Percentiles rank a stretch among this genome's conserved stretches.
Conservation (phyloP, 2,888 invertebrate genomes). For the Merodon equestris region DNA sequence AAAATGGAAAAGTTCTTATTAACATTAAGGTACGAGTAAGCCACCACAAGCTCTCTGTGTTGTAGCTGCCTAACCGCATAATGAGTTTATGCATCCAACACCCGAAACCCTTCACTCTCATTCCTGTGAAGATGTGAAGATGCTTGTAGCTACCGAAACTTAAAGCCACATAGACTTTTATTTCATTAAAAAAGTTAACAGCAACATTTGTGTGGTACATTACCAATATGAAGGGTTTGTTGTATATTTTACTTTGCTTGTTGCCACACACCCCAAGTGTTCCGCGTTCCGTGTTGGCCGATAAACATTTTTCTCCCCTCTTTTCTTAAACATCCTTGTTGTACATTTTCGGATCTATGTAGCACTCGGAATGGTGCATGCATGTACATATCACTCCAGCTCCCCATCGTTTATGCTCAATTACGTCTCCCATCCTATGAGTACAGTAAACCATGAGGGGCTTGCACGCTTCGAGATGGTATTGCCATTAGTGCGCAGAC, state of each 20-base stretch:
- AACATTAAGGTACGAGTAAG: constrained; percentile 39
- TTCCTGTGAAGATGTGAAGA: constrained; percentile 4
- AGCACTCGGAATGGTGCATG: constrained; percentile 11
- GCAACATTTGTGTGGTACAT: constrained; percentile 63
- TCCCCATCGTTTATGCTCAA: constrained; percentile 50
- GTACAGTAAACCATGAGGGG: background rate
- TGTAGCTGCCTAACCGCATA: constrained; percentile 47
- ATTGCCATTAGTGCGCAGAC: constrained; percentile 49
- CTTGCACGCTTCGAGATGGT: constrained; percentile 31
- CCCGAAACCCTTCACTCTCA: constrained; percentile 27
- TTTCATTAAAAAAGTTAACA: constrained; percentile 66
- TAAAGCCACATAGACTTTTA: constrained; percentile 48
- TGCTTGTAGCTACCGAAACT: constrained; percentile 37
- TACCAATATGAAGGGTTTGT: constrained; percentile 14
- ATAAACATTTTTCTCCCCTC: constrained; percentile 51
- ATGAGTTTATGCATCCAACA: constrained; percentile 59
- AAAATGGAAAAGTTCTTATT: constrained; percentile 41
- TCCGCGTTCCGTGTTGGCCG: constrained; percentile 50
- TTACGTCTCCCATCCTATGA: constrained; percentile 32
- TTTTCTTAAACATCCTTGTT: constrained; percentile 54
- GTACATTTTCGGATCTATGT: constrained; percentile 54
- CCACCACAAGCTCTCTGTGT: background rate
- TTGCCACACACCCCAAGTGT: constrained; percentile 24
- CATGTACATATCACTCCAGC: background rate
- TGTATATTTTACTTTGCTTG: constrained; percentile 10